A percentile compares a stretch with the other conserved stretches of the same genome.
Conservation (phyloP, 2,113 vertebrate genomes). For the Megaleporinus macrocephalus region DNA sequence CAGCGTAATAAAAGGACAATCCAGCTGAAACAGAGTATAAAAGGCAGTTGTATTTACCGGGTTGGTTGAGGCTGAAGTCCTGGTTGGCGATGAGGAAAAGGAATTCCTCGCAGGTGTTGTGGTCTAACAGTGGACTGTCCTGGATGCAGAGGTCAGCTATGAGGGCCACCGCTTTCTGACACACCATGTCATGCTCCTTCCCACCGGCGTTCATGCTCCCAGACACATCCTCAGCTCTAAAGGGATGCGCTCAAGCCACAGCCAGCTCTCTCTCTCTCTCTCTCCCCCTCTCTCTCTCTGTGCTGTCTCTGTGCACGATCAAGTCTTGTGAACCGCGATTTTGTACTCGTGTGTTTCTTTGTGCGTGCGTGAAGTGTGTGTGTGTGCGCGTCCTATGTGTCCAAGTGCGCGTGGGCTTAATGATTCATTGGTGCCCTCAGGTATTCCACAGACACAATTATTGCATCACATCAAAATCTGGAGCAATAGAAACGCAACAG, state of each 20-base stretch:
- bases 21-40: conserved; percentile 7
- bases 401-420: conserved; percentile 52
- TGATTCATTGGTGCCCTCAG: conserved; percentile 67
- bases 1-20: neutral
- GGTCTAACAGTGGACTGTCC: conserved; percentile 75
- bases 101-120: conserved; percentile 79
- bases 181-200: conserved; percentile 80
- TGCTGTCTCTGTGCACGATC: neutral
- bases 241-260: conserved; percentile 57
- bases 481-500: conserved; percentile 52
- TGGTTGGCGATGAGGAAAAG: conserved; percentile 73
- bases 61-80: conserved; percentile 62
- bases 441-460: conserved; percentile 59
- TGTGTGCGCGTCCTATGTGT: conserved; percentile 37
- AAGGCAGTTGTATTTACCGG: conserved; percentile 64
- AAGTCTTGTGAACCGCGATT: conserved; percentile 23
- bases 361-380: conserved; percentile 4
- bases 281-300: conserved; percentile 54
- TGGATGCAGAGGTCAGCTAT: conserved; percentile 81
- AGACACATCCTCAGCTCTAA: conserved; percentile 76
- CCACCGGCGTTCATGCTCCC: conserved; percentile 80
- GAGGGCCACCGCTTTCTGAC: conserved; percentile 81
- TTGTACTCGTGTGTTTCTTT: conserved; percentile 25
- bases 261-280: conserved; percentile 43
- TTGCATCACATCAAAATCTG: conserved; percentile 70